Evolutionary conservation across 2,888 invertebrate species (phyloP), one percentile per base, ranked within the genome.

Genomic region (Drosophila yooni): DNA sequence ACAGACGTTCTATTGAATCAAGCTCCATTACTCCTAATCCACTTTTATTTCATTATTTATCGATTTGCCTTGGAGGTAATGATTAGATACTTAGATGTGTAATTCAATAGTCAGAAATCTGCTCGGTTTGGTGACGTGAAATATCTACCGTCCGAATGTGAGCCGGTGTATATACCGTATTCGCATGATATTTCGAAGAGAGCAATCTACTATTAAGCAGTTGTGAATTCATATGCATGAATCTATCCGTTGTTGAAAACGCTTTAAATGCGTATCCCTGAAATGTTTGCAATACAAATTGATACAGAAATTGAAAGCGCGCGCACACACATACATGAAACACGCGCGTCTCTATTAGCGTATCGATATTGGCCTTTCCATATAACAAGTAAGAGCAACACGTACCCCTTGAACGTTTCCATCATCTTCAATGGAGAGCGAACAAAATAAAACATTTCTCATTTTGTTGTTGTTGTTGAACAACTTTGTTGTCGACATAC

Each of bases 401-500:
- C 15, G 5, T 56, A 57, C 15, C 21, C 40, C 40, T 31, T 43
- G 15, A 40, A 40, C 11, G 21, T 43, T 21, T 31, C 57, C 57
- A 43, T 21, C 43, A 43, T 57, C 46, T 36, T 54, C 66, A 53
- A 48, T 13, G 34, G 51, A 53, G 15, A 40, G 25, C 13, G 21
- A 21, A 11, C 3, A 3, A 43, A 34, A 64, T 60, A 61, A 51
- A 31, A 34, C 43, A 74, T 67, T 74, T 54, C 5, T 40, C n/a
- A n/a, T n/a, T 48, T 34, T 68, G 34, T 54, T 59, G 63, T 70
- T 62, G 53, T 25, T 69, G 31, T 63, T 31, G 31, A n/a, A n/a
- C n/a, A n/a, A n/a, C 10, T 33, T 43, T 70, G 40, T 52, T 66
- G 29, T 67, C 59, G 63, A 43, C 62, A 63, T 54, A 63, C 48